A percentile compares a stretch with the other conserved stretches of the same genome.
These are phyloP conservation scores for Pangasianodon hypophthalmus DNA, from an alignment of 2,113 vertebrate species.

Conservation along the genomic window DNA sequence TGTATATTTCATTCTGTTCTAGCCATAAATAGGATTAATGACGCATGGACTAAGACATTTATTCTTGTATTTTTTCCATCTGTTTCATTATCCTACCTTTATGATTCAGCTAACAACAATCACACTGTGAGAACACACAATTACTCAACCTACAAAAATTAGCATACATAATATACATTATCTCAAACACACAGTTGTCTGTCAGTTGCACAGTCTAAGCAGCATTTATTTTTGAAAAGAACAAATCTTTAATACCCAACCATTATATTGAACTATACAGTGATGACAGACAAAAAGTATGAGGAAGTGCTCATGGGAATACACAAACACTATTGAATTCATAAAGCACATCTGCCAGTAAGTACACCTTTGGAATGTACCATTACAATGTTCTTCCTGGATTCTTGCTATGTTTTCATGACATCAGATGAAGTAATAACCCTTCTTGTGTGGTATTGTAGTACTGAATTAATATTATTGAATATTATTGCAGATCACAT, in stretches of 20 bases:
- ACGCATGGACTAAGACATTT: background rate
- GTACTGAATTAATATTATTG: background rate
- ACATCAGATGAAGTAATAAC: background rate
- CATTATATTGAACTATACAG: background rate
- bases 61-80: no score
- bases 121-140: background rate
- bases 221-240: background rate
- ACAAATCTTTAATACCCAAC: background rate
- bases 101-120: background rate
- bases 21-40: background rate
- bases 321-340: background rate
- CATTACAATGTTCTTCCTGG: background rate
- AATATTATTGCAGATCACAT: background rate
- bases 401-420: conserved; percentile 6
- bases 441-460: background rate
- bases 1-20: background rate
- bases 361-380: background rate
- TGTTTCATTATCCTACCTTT: no score
- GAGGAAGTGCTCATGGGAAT: background rate
- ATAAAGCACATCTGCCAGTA: background rate
- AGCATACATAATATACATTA: conserved; percentile 29
- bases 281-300: background rate
- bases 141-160: background rate
- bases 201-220: conserved; percentile 25
- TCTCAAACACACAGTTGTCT: conserved; percentile 51